phyloP scores from a whole-genome alignment of 2,888 invertebrate genomes.

The Drosophila seclusa region DNA sequence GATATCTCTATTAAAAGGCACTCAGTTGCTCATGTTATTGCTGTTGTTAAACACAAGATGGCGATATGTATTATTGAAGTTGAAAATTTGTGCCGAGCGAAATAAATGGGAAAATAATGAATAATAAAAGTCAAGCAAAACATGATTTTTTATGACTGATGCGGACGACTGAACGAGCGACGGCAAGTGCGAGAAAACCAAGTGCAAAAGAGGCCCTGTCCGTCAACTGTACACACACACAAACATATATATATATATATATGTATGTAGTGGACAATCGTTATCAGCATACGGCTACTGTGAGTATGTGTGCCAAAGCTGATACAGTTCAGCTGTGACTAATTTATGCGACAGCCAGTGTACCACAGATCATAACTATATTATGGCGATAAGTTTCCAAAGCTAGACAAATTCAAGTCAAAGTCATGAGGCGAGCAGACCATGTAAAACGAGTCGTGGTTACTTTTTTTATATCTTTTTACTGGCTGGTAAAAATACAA shows the following conservation, averaged over 20 bases:
- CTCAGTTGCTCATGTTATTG: conserved; percentile 1
- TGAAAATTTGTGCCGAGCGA: conserved; percentile 43
- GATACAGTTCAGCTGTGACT: conserved; percentile 61
- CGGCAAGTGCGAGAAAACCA: conserved; percentile 20
- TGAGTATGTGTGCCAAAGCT: conserved; percentile 11
- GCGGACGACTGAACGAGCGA: conserved; percentile 22
- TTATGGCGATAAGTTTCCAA: conserved; percentile 61
- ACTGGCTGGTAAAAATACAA: background rate
- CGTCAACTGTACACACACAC: conserved; percentile 16
- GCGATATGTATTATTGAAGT: conserved; percentile 50
- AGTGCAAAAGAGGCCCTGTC: conserved; percentile 42
- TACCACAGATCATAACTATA: conserved; percentile 69
- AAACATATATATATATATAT: background rate
- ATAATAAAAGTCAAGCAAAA: conserved; percentile 83
- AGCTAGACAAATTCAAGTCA: conserved; percentile 72
- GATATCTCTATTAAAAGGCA: conserved; percentile 73
- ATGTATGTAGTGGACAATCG: conserved; percentile 18
- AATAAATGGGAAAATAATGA: conserved; percentile 83
- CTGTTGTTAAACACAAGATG: conserved; percentile 41
- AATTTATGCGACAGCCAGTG: conserved; percentile 70
- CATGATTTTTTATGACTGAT: conserved; percentile 79
- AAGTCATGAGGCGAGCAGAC: conserved; percentile 58
- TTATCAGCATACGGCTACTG: conserved; percentile 63
- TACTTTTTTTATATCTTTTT: background rate
- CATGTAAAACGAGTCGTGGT: conserved; percentile 51